Base-by-base conservation (phyloP, 2,113 vertebrate species). In the Leuciscus idus region DNA sequence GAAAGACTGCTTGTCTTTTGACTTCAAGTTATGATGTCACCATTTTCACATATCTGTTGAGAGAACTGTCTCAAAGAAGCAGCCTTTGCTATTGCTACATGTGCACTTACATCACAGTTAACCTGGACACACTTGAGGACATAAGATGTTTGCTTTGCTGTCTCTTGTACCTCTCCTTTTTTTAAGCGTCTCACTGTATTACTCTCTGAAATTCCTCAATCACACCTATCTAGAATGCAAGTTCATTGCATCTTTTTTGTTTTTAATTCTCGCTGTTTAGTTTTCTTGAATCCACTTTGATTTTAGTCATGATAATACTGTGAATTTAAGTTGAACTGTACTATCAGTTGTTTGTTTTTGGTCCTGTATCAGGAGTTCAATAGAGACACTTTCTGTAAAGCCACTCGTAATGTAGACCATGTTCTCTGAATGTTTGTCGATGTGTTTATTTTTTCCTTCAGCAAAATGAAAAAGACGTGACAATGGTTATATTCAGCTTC, bases 281-380 rank as follows among this genome's bases (percentile, higher is more conserved):
- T 92, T 92, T 88, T 89, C 79, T 92, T 91, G 89, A 33, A 73
- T 72, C 66, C 76, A 73, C 43, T 81, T 78, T 79, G 39, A 36
- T 84, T 75, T 81, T 81, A 26, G n/a, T 86, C n/a, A 78, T 87
- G 93, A 91, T 93, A 95, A 96, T 96, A 97, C 96, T 97, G 96
- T 97, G 96, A 97, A 97, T 96, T 96, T 96, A 91, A 95, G 93
- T 96, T 94, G 72, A 95, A 96, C 94, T 95, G 95, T 95, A 96
- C 89, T 95, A 95, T 95, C 94, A 95, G 95, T 95, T 95, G 92
- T 85, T 93, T 88, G 83, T 94, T 94, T 94, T 91, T 61, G 86
- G 89, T 95, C 95, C 95, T 96, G 95, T 92, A 96, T 96, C 95
- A 95, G 95, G 95, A 95, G 92, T 89, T 90, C 88, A 88, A 50